phyloP scores from a whole-genome alignment of 2,113 vertebrate genomes.

The Clarias magur region DNA sequence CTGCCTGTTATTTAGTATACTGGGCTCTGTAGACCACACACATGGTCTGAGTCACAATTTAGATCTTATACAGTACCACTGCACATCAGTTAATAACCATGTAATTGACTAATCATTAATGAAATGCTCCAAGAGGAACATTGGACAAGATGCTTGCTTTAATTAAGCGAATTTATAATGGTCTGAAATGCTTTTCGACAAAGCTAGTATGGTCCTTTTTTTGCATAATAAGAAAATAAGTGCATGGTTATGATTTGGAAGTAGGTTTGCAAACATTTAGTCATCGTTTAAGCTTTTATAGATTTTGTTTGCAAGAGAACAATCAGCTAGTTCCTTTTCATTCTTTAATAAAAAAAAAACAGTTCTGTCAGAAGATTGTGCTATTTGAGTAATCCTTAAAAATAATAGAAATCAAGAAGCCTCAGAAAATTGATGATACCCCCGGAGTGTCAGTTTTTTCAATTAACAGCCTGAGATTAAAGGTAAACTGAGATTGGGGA shows the following conservation, averaged over 20 bases:
- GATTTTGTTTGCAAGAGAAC: background rate
- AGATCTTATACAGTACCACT: background rate
- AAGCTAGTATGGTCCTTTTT: background rate
- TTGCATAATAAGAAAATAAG: background rate
- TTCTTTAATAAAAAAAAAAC: background rate
- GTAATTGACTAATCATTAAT: background rate
- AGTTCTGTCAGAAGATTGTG: background rate
- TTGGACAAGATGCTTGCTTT: background rate
- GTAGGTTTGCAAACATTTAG: background rate
- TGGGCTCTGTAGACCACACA: background rate
- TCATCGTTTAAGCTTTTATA: background rate
- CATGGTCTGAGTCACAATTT: background rate
- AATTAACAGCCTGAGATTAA: background rate
- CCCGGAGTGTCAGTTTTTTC: background rate
- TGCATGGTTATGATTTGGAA: background rate
- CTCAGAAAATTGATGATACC: background rate
- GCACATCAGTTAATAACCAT: background rate
- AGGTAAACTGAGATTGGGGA: background rate
- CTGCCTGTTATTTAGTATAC: background rate
- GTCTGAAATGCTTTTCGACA: background rate
- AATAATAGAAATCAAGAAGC: background rate
- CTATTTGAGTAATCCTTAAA: background rate
- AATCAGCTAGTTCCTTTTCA: background rate
- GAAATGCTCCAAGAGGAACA: background rate
- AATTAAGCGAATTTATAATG: background rate